Evolutionary conservation across 2,797 vertebrate species (phyloP).

Genomic region (Sphenopsis melanotis): DNA sequence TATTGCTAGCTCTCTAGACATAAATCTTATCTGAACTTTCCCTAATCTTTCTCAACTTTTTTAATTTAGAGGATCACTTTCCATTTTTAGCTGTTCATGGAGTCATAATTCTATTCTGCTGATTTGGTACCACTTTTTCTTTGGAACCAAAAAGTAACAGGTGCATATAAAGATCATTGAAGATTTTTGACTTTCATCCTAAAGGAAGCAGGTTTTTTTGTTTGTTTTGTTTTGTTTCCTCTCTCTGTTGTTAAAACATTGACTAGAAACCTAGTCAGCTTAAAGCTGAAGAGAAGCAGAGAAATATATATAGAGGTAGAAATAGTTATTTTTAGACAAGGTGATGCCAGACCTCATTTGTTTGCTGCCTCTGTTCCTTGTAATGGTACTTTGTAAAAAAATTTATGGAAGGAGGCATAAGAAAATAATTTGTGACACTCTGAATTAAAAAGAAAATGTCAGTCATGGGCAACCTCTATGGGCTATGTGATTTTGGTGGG

Average conservation of each 20-base stretch:
- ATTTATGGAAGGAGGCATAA: neutral
- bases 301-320: neutral
- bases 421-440: neutral
- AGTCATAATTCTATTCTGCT: neutral
- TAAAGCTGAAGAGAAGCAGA: neutral
- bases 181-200: neutral
- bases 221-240: rapidly evolving
- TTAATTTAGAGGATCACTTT: constrained; percentile 15
- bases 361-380: neutral
- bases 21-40: constrained; percentile 4
- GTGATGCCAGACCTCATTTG: neutral
- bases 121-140: neutral
- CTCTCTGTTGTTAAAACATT: neutral
- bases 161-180: neutral
- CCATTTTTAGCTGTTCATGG: neutral
- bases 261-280: neutral
- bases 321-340: neutral
- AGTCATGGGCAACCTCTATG: neutral
- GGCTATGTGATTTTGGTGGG: neutral
- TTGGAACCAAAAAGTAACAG: neutral
- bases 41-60: neutral
- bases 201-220: neutral
- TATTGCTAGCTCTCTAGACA: neutral
- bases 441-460: neutral
- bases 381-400: neutral